Conservation (phyloP, 2,797 vertebrate species). For the Phrynocephalus forsythii region DNA sequence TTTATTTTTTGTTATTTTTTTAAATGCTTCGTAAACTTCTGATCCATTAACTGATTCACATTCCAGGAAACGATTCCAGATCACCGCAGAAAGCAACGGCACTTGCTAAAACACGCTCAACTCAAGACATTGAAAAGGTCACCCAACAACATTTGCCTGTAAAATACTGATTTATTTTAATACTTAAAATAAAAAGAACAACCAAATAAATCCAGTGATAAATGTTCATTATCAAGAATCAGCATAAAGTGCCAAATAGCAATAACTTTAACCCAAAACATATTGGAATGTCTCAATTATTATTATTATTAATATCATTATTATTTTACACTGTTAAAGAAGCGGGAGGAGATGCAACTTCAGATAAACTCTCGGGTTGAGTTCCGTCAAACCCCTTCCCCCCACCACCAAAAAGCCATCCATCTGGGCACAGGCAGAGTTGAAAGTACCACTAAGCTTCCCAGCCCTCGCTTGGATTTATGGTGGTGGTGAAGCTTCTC, state of each 20-base stretch:
- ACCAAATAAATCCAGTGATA: constrained; percentile 97
- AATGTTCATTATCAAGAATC: constrained; percentile 96
- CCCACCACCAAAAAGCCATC: constrained; percentile 26
- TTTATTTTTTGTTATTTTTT: too few species aligned
- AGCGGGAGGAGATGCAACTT: constrained; percentile 31
- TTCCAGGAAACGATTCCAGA: background rate
- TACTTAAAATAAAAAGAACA: constrained; percentile 79
- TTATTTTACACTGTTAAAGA: constrained; percentile 63
- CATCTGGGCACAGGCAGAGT: constrained; percentile 49
- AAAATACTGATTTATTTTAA: constrained; percentile 95
- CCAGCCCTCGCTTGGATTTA: constrained; percentile 57
- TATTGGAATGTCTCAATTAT: constrained; percentile 82
- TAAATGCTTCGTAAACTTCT: background rate
- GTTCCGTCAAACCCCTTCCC: constrained; percentile 46
- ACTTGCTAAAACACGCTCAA: background rate
- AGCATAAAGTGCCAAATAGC: constrained; percentile 99
- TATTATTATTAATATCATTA: constrained; percentile 59
- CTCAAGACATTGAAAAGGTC: constrained; percentile 34
- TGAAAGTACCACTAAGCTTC: constrained; percentile 69
- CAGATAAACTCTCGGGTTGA: constrained; percentile 62
- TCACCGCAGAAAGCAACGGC: background rate
- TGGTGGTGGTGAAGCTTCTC: constrained; percentile 48
- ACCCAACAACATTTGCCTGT: constrained; percentile 82
- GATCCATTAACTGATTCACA: background rate
- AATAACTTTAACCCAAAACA: constrained; percentile 87